These are phyloP conservation scores for Lepidocyrtinus sp. DNA, from an alignment of 2,888 invertebrate species.

Conservation along the genomic window DNA sequence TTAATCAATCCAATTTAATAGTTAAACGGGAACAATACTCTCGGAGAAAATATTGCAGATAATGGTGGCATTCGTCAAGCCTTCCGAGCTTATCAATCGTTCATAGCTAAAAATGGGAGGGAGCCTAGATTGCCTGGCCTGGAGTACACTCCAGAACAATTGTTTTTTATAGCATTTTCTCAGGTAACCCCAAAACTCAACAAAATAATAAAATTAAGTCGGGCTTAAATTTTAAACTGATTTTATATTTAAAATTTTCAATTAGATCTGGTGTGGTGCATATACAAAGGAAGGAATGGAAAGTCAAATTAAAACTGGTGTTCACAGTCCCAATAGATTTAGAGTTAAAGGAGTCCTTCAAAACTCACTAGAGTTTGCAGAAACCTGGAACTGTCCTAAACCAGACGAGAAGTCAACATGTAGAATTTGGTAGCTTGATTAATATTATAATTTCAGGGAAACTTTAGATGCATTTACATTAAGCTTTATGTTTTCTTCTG, in stretches of 20 bases:
- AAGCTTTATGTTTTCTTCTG: slow-evolving; percentile 7
- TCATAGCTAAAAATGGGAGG: slow-evolving; percentile 63
- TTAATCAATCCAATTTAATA: slow-evolving; percentile 83
- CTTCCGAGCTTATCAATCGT: slow-evolving; percentile 68
- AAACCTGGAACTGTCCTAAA: slow-evolving; percentile 61
- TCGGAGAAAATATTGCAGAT: slow-evolving; percentile 86
- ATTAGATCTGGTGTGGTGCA: slow-evolving; percentile 67
- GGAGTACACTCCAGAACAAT: slow-evolving; percentile 72
- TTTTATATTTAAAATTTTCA: not conserved
- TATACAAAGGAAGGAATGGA: slow-evolving; percentile 63
- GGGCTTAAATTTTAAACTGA: not conserved
- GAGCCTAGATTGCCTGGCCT: slow-evolving; percentile 69
- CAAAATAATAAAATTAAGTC: not conserved
- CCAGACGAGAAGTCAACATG: slow-evolving; percentile 36
- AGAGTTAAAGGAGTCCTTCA: slow-evolving; percentile 64
- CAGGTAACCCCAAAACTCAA: slow-evolving; percentile 68
- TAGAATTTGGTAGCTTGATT: slow-evolving; percentile 43
- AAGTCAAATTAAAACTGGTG: slow-evolving; percentile 66
- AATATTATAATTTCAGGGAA: not conserved
- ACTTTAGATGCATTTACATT: slow-evolving; percentile 16
- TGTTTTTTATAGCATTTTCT: slow-evolving; percentile 74
- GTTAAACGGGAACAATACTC: slow-evolving; percentile 90
- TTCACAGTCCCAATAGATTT: slow-evolving; percentile 65
- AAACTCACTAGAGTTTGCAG: slow-evolving; percentile 67
- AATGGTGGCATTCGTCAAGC: slow-evolving; percentile 77